Evolutionary conservation across 2,888 invertebrate genomes (phyloP), one percentile per base, ranked within the genome.

Genomic region (Zaprionus obscuricornis): DNA sequence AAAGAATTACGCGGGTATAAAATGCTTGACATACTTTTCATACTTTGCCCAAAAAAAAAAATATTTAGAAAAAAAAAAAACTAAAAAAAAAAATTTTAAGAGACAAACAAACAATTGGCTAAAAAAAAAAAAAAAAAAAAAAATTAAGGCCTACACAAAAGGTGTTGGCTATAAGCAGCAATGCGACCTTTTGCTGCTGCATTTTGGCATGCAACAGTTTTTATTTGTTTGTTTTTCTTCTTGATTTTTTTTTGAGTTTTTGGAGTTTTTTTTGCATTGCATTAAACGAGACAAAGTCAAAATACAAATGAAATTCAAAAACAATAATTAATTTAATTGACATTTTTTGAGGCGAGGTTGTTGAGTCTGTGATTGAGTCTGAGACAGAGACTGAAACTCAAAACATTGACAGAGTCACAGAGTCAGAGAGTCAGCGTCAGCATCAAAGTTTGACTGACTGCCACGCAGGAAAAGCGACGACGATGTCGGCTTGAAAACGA

Each of bases 261-360:
- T n/a, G n/a, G n/a, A 14, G 26, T 4, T 26, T 29, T 10, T 42
- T 66, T 85, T 85, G 68, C 76, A 85, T 83, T 85, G 84, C 73
- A 85, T 76, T 79, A 69, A 77, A 72, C 74, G 62, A 71, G 66
- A 8, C 50, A 52, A 34, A n/a, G 22, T 34, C 5, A 17, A 46
- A 34, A 62, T 47, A 63, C 63, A 67, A 66, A 55, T 50, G 73
- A 68, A 22, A 68, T 66, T 68, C 67, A 52, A 64, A 72, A 66
- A 64, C 75, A 81, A 88, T 89, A 88, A 88, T 88, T 88, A 87
- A 88, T 89, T 87, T 88, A 89, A 89, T 89, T 88, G 88, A 88
- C 89, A 88, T 83, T 60, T 86, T 88, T 86, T 74, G 78, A 75
- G 88, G 88, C 68, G 59, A 66, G 86, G 86, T 79, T 62, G n/a